Conservation (phyloP, 2,797 vertebrate genomes). For the Coregonus suidteri region DNA sequence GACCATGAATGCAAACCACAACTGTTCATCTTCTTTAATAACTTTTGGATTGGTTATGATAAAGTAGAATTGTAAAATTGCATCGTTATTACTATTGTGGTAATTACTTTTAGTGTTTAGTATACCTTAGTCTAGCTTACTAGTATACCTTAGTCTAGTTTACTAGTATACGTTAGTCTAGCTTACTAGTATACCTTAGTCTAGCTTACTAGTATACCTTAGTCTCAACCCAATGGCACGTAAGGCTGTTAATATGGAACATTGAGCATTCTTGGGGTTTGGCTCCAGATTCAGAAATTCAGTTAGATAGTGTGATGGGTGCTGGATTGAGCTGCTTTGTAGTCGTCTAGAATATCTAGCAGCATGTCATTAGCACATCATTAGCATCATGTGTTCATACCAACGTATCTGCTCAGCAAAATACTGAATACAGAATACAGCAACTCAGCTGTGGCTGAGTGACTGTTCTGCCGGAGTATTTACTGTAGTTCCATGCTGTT, state of each 20-base stretch:
- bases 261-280: not conserved
- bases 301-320: not conserved
- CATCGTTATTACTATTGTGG: too few species aligned
- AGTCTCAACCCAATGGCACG: not conserved
- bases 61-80: too few species aligned
- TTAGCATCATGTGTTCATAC: not conserved
- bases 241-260: not conserved
- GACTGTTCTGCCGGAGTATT: not conserved
- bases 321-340: not conserved
- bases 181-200: too few species aligned
- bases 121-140: too few species aligned
- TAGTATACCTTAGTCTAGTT: too few species aligned
- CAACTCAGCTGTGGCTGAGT: not conserved
- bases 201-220: too few species aligned
- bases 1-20: too few species aligned
- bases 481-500: not conserved
- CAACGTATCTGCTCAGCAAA: slow-evolving; percentile 6
- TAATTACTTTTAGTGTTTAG: too few species aligned
- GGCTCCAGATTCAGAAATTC: not conserved
- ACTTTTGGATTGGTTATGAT: too few species aligned
- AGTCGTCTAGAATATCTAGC: slow-evolving; percentile 8
- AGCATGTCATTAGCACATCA: slow-evolving; percentile 14
- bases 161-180: too few species aligned
- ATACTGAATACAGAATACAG: not conserved
- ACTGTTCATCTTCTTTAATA: too few species aligned